A percentile compares a stretch with the other conserved stretches of the same genome.
Conservation (phyloP, 2,113 vertebrate species). For the Pseudorasbora parva region DNA sequence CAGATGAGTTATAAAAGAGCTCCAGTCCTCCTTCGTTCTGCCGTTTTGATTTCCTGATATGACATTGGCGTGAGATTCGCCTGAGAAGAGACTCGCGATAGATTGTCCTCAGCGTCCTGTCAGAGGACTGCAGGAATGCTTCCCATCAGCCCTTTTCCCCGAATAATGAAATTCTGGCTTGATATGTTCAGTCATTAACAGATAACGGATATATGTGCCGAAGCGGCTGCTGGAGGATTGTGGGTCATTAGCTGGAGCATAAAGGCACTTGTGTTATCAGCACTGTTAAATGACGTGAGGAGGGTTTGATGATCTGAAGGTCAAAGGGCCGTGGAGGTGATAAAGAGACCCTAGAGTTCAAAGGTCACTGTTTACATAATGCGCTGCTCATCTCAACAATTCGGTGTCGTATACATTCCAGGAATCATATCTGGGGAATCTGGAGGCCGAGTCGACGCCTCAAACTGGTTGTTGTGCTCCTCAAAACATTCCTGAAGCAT, state of each 20-base stretch:
- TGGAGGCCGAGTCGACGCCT: too few species aligned
- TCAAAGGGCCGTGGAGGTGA: conserved; percentile 33
- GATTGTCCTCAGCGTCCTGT: neutral
- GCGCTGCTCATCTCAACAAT: neutral
- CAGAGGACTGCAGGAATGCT: neutral
- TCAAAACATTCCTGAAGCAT: too few species aligned
- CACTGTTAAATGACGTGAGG: neutral
- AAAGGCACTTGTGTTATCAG: neutral
- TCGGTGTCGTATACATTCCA: neutral
- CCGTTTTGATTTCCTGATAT: neutral
- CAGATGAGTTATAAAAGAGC: neutral
- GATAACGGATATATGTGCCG: neutral
- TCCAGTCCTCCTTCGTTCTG: neutral
- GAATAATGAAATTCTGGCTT: neutral
- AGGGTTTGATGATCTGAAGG: conserved; percentile 6
- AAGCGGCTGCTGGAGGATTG: neutral
- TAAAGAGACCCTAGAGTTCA: neutral
- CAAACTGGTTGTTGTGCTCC: too few species aligned
- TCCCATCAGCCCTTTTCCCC: neutral
- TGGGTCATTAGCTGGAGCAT: neutral
- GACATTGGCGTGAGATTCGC: neutral
- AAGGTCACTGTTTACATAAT: neutral
- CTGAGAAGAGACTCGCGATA: neutral
- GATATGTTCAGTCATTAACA: neutral
- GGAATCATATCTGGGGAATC: too few species aligned